Conservation (phyloP, 1,140 invertebrate genomes). For the Dendrolimus kikuchii region DNA sequence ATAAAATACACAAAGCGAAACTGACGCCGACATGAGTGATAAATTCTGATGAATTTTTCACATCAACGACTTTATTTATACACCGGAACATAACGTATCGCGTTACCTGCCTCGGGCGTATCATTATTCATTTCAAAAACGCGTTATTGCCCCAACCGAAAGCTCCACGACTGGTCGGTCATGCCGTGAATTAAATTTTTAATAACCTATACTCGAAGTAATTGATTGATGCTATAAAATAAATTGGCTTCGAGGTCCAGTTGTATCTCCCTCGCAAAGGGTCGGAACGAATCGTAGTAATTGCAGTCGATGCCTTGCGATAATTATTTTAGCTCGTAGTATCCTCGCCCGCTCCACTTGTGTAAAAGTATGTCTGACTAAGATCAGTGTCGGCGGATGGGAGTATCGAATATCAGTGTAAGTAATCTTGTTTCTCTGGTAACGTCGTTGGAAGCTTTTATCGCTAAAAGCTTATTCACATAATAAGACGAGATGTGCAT, state of each 20-base stretch:
- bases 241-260: conserved; percentile 31
- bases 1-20: conserved; percentile 23
- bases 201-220: conserved; percentile 41
- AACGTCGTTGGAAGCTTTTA: no score
- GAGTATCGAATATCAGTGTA: no score
- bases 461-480: no score
- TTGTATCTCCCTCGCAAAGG: conserved; percentile 20
- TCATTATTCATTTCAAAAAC: conserved; percentile 53
- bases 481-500: no score
- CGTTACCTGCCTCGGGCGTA: conserved; percentile 44
- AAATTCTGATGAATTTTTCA: conserved; percentile 60
- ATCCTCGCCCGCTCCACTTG: no score
- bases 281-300: conserved; percentile 37
- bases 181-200: conserved; percentile 43
- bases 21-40: conserved; percentile 37
- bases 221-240: conserved; percentile 59
- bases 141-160: conserved; percentile 38
- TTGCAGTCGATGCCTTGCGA: conserved; percentile 9
- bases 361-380: no score
- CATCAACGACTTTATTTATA: conserved; percentile 60
- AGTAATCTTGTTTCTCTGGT: no score
- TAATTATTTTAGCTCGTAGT: no score
- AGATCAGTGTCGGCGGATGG: no score
- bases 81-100: conserved; percentile 44
- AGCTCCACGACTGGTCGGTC: conserved; percentile 24